Evolutionary conservation across 2,113 vertebrate genomes (phyloP).

Genomic region (Nettapus auritus): DNA sequence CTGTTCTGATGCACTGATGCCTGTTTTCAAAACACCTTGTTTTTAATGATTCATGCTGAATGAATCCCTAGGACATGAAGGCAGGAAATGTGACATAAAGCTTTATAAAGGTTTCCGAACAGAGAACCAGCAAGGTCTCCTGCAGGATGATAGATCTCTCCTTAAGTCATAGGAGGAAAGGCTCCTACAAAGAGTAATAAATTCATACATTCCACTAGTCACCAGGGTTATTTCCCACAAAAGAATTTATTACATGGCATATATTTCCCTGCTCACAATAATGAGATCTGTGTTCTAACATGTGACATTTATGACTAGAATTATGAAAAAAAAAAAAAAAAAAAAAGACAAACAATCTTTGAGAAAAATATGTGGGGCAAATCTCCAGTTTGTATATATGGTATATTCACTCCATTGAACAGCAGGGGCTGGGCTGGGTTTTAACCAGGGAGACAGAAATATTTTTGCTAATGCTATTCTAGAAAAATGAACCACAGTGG

Average conservation of each 20-base stretch:
- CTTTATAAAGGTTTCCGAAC: background rate
- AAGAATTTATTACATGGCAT: slow-evolving; percentile 60
- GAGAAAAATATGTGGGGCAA: background rate
- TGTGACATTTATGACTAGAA: slow-evolving; percentile 47
- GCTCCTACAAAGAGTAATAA: slow-evolving; percentile 54
- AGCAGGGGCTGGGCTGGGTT: background rate
- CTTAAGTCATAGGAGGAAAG: slow-evolving; percentile 36
- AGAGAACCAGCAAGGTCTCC: slow-evolving; percentile 23
- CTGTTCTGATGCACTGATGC: fast-evolving
- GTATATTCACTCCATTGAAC: background rate
- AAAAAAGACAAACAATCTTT: background rate
- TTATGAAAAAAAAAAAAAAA: slow-evolving; percentile 17
- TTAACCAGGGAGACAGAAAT: background rate
- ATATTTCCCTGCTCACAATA: slow-evolving; percentile 51
- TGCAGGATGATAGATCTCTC: slow-evolving; percentile 41
- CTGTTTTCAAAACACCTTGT: fast-evolving
- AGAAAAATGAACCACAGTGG: fast-evolving
- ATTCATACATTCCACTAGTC: slow-evolving; percentile 61
- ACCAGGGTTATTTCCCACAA: slow-evolving; percentile 51
- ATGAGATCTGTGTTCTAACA: slow-evolving; percentile 46
- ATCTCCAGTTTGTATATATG: background rate
- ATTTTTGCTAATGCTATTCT: background rate
- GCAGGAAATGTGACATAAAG: background rate
- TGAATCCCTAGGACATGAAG: background rate
- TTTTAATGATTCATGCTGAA: background rate